Percentiles rank a stretch among this genome's conserved stretches.
These are phyloP conservation scores for Tinamus guttatus DNA, from an alignment of 2,113 vertebrate genomes.

Conservation along the genomic window DNA sequence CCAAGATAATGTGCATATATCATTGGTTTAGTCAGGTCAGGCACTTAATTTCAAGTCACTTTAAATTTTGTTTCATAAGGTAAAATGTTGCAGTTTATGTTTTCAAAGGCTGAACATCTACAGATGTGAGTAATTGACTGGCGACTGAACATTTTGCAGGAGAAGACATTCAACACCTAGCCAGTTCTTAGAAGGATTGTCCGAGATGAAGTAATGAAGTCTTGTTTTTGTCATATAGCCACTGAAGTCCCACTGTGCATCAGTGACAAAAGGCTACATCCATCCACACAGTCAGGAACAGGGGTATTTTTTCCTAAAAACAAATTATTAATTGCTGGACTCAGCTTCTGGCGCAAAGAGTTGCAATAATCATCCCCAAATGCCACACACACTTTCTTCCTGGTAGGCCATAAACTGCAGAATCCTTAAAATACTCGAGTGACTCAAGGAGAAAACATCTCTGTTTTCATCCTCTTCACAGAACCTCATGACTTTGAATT, in stretches of 20 bases:
- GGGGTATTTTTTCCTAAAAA: neutral
- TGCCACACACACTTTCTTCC: neutral
- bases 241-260: neutral
- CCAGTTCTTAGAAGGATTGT: neutral
- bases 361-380: neutral
- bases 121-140: neutral
- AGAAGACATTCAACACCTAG: neutral
- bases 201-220: neutral
- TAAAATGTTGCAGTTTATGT: neutral
- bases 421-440: neutral
- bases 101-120: neutral
- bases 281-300: neutral
- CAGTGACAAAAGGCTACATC: neutral
- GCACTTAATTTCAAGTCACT: neutral
- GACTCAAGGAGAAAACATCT: neutral
- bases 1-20: rapidly evolving
- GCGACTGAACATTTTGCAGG: neutral
- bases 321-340: neutral
- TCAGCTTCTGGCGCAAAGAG: neutral
- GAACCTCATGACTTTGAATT: neutral
- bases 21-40: neutral
- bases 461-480: neutral
- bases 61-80: neutral
- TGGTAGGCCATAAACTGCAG: neutral
- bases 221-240: neutral